These are phyloP conservation scores for Aleiodes alternator DNA, from an alignment of 2,888 invertebrate species.

Conservation along the genomic window DNA sequence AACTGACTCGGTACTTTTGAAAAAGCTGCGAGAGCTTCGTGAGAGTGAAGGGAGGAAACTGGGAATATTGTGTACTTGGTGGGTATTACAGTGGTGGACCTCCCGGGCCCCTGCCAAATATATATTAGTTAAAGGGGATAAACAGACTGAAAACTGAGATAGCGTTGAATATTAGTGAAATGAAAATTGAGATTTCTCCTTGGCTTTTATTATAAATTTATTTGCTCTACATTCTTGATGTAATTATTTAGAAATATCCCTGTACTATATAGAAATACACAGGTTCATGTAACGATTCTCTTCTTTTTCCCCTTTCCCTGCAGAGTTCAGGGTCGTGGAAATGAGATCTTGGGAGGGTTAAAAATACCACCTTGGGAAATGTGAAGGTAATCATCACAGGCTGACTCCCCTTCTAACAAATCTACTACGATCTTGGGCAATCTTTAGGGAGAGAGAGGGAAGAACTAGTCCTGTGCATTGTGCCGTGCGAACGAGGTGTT, in stretches of 20 bases:
- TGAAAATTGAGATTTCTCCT: background rate
- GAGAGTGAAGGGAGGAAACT: constrained; percentile 45
- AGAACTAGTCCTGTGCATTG: background rate
- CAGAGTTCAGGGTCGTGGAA: constrained; percentile 4
- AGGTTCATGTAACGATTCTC: background rate
- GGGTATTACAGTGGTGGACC: constrained; percentile 63
- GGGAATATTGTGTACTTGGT: constrained; percentile 66
- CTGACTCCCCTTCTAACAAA: constrained; percentile 46
- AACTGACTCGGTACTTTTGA: constrained; percentile 61
- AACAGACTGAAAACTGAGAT: constrained; percentile 57
- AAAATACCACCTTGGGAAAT: constrained; percentile 51
- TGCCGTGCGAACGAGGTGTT: constrained; percentile 32
- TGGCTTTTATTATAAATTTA: background rate
- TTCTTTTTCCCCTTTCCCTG: background rate
- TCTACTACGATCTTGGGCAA: constrained; percentile 52
- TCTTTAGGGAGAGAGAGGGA: constrained; percentile 27
- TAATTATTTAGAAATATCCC: background rate
- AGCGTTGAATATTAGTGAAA: background rate
- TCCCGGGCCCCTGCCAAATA: constrained; percentile 61
- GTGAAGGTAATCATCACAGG: constrained; percentile 52
- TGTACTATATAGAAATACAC: background rate
- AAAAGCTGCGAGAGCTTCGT: constrained; percentile 36
- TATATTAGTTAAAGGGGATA: constrained; percentile 69
- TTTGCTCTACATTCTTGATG: background rate
- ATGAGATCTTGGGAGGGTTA: constrained; percentile 42